Evolutionary conservation across 2,797 vertebrate genomes (phyloP), one percentile per base, ranked within the genome.

Genomic region (Pangasius sanitwongsei): DNA sequence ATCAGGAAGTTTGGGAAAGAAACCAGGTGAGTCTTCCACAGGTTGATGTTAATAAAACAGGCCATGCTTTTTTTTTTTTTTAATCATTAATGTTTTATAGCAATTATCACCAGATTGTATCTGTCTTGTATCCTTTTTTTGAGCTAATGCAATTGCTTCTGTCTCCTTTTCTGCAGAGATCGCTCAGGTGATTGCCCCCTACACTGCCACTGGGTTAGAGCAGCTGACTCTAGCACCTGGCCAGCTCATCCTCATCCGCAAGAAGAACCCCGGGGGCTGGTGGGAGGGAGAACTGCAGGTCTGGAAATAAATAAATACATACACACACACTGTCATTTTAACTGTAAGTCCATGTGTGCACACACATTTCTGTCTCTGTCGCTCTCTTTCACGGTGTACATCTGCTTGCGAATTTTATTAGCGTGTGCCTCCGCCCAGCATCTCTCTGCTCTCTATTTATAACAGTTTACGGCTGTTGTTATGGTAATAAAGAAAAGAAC

Each of bases 241-340:
- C 25, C 98, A 99, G 93, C 95, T 99, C 90, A 99, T 99, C 93
- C 96, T 99, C 93, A 99, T 99, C 93, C 96, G 98, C 82, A 99
- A 99, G 93, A 99, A 99, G 95, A 99, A 99, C 92, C 97, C 98
- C 0, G 98, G 98, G n/a, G 98, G 98, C 92, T 99, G 98, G 98
- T 99, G 98, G 98, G 98, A 99, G 95, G 98, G 98, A 90, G 98
- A 99, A 86, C 97, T 99, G 31, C 98, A 99, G 96, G 98, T 99
- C 80, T 93, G 95, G 94, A 65, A 72, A 70, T 37, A 67, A 9
- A 50, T 15, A 67, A 9, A 50, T 15, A 65, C 0, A 75, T 12
- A 41, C 5, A 65, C 50, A 28, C 28, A 85, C 28, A 65, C 18
- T 75, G 4, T 8, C 48, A 1, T 80, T 20, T 34, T 44, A 50